These are phyloP conservation scores for Sebastes goodei DNA, from an alignment of 2,797 vertebrate genomes.

Conservation along the genomic window DNA sequence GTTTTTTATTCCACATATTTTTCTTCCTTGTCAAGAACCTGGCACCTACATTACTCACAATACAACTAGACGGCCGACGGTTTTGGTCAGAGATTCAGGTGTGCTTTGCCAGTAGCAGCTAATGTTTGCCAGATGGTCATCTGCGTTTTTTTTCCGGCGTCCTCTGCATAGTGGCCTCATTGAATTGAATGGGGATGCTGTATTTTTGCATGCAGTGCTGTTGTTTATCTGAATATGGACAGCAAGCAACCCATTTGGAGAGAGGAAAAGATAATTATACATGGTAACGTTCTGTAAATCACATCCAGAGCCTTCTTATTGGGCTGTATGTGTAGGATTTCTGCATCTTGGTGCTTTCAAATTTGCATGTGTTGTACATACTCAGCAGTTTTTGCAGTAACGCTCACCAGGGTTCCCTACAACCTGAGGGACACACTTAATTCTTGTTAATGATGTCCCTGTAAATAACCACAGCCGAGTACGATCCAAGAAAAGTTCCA, in stretches of 20 bases:
- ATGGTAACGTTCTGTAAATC: background rate
- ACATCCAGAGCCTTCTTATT: background rate
- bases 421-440: background rate
- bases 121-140: background rate
- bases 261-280: background rate
- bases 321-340: background rate
- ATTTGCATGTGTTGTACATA: background rate
- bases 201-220: background rate
- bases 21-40: background rate
- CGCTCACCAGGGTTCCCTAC: background rate
- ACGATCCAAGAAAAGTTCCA: background rate
- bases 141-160: background rate
- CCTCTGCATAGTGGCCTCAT: background rate
- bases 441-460: background rate
- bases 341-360: background rate
- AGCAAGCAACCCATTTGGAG: background rate
- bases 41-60: background rate
- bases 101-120: background rate
- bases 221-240: background rate
- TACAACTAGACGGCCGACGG: background rate
- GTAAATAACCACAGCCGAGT: background rate
- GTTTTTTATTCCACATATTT: background rate
- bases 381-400: background rate
- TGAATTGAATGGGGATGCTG: background rate
- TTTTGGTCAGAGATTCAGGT: background rate